Base-by-base conservation (phyloP, 2,113 vertebrate species). In the Dipodomys spectabilis region DNA sequence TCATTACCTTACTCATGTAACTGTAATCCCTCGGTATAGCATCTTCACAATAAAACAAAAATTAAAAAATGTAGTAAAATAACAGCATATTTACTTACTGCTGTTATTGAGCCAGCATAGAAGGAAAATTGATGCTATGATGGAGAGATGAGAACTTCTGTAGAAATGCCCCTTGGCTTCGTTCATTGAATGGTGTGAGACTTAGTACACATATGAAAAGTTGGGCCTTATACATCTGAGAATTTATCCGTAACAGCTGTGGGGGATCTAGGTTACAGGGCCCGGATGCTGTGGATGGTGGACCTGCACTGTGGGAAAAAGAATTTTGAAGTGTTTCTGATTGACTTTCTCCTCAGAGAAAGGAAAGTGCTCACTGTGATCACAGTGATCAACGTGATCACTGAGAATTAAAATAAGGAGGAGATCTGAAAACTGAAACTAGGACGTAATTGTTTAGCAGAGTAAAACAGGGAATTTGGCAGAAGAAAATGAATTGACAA, bases 311-410 rank as follows among this genome's bases (percentile, higher is more conserved):
- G 16, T 25, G 18, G 65, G 68, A 25, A 39, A 39, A 39, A 77
- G 49, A 65, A 39, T 28, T 62, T 60, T 69, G 23, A 86, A 84
- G 25, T 86, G 20, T 62, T 81, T 87, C 73, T 78, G 45, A 77
- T 44, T 39, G 73, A 84, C 82, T 53, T 95, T 64, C 67, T 73
- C 67, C 78, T 94, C 23, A 25, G 3, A 77, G n/a, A 92, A 90
- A 45, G 64, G 71, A n/a, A 27, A 39, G 39, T 39, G 39, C 39
- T 39, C 39, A 39, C 39, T 39, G 39, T 39, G 39, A 39, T 39
- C 39, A 39, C 39, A 5, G 39, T 39, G 92, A 87, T 39, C 5
- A 27, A 78, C 23, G 2, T 77, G 28, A 91, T 88, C 39, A 20
- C 65, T 90, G 86, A 90, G 44, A 90, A 93, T 86, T 74, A 88